These are phyloP conservation scores for Tetragonula clypearis DNA, from an alignment of 1,140 invertebrate species.

Conservation along the genomic window DNA sequence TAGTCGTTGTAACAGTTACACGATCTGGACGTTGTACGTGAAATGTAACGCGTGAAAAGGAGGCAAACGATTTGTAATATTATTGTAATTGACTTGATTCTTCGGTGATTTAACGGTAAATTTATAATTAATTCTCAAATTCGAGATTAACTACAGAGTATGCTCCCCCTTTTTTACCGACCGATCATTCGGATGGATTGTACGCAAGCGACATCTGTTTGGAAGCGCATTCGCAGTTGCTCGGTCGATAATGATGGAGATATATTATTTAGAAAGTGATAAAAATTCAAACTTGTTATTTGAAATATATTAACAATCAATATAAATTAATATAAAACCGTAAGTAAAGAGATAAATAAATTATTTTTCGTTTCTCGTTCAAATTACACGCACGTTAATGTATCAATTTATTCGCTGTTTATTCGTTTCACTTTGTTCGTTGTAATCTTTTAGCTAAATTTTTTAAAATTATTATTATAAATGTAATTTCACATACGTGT, in stretches of 20 bases:
- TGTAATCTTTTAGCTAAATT: background rate
- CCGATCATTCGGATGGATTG: background rate
- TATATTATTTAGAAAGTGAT: background rate
- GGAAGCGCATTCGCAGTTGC: background rate
- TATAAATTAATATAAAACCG: background rate
- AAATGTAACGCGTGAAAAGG: background rate
- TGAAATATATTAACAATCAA: too few relatives aligned
- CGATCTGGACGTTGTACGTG: fast-evolving
- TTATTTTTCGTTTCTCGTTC: background rate
- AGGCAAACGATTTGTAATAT: background rate
- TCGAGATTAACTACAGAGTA: background rate
- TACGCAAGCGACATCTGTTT: conserved; percentile 51
- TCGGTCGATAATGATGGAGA: conserved; percentile 37
- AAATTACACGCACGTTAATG: background rate
- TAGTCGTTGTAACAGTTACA: fast-evolving
- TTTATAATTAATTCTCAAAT: conserved; percentile 1
- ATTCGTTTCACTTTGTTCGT: background rate
- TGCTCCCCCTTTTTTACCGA: conserved; percentile 27
- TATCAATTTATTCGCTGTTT: background rate
- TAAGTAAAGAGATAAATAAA: background rate
- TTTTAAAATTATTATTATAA: background rate
- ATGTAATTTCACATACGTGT: background rate
- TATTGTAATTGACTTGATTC: background rate
- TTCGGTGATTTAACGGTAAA: background rate
- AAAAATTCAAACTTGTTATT: background rate